Evolutionary conservation across 2,888 invertebrate species (phyloP), one percentile per base, ranked within the genome.

Genomic region (Thysanoteuthis rhombus): DNA sequence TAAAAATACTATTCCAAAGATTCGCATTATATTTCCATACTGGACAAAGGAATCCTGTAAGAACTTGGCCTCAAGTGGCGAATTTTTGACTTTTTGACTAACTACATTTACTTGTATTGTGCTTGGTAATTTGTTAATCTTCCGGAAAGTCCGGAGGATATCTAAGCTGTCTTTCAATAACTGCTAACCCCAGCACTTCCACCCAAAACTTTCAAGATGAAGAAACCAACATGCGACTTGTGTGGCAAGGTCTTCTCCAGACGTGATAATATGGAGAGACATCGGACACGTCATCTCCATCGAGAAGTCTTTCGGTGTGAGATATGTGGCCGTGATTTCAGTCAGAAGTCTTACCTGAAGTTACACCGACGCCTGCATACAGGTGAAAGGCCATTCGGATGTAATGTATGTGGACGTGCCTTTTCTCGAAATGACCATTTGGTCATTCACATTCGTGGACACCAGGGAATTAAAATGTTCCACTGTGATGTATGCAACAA

Each of bases 301-400:
- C 92, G 92, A 45, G 92, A 92, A 32, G 92, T 92, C 8, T 92
- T n/a, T n/a, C 42, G 45, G 32, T 92, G 92, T 32, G 92, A 92
- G n/a, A 92, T 32, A 16, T 92, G 92, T 32, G 92, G 92, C 92
- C 36, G 42, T 19, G 92, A 92, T 92, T 92, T 92, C 40, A 92
- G 92, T 42, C 92, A 92, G 42, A 92, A 92, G 36, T 92, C 92
- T n/a, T 92, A 92, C 40, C 92, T 92, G 39, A 92, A 92, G 92
- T 42, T 92, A 10, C 92, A 92, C 36, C 42, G 92, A 19, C 92
- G 92, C n/a, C 42, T 92, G 40, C 92, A 92, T 42, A 92, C 92
- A 42, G 92, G 92, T 1, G 92, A 92, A 32, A 40, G 40, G n/a
- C 92, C 92, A n/a, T 92, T 92, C 32, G 92, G 92, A 32, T 92